These are phyloP conservation scores for Danio aesculapii DNA, from an alignment of 2,797 vertebrate species.

Conservation along the genomic window DNA sequence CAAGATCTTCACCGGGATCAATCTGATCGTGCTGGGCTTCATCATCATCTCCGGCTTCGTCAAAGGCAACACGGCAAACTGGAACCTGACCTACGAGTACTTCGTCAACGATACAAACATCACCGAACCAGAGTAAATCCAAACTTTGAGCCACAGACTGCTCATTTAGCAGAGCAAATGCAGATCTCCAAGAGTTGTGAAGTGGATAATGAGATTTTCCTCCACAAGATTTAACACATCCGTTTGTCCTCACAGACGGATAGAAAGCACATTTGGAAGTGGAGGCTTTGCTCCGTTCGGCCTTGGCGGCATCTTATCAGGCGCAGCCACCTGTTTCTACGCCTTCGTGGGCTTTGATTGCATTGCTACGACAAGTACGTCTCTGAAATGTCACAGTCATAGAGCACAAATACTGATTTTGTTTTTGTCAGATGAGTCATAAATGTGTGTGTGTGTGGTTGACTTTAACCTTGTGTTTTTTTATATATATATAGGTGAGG, in stretches of 20 bases:
- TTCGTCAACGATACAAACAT: slow-evolving; percentile 61
- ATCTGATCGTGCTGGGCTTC: slow-evolving; percentile 91
- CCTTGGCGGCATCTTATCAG: slow-evolving; percentile 84
- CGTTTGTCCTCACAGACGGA: slow-evolving; percentile 48
- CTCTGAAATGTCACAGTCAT: not conserved
- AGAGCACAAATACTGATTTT: not conserved
- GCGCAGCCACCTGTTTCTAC: slow-evolving; percentile 96
- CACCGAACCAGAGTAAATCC: slow-evolving; percentile 43
- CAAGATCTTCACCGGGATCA: slow-evolving; percentile 94
- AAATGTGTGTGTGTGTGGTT: not conserved
- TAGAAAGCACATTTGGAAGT: slow-evolving; percentile 73
- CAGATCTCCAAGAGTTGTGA: not conserved
- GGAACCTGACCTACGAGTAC: slow-evolving; percentile 82
- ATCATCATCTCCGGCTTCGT: slow-evolving; percentile 91
- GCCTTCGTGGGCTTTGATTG: slow-evolving; percentile 98
- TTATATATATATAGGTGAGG: slow-evolving; percentile 83
- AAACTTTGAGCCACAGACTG: not conserved
- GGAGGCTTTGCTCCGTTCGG: slow-evolving; percentile 94
- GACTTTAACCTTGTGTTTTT: not conserved
- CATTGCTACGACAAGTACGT: slow-evolving; percentile 95
- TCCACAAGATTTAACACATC: not conserved
- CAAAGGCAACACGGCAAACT: slow-evolving; percentile 88
- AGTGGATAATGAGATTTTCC: not conserved
- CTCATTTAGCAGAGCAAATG: not conserved
- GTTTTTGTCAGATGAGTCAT: slow-evolving; percentile 8